Base-by-base conservation (phyloP, 2,888 invertebrate species). In the Diogma glabrata region DNA sequence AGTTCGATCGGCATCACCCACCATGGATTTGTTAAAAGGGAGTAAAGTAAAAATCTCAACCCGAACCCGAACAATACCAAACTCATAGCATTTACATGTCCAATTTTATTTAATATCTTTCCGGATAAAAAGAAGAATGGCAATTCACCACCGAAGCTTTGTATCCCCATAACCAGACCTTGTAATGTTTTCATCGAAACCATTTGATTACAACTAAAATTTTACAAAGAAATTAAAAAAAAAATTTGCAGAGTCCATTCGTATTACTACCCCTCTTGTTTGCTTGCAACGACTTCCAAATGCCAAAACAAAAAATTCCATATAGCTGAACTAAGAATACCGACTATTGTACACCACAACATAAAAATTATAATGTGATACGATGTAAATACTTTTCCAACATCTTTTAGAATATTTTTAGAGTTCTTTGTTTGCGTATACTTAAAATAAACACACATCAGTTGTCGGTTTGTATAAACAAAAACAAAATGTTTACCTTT, bases 271-370 rank as follows among this genome's bases (percentile, higher is more conserved):
- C 61, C 58, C 48, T 69, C 63, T 51, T 61, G 49, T 0, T 62
- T 64, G 3, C 61, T 63, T 0, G 81, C 80, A 51, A 90, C 68
- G 55, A 86, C 84, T 66, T 91, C 89, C 12, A 88, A 69, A 57
- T 85, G 79, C 85, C 88, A 90, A 63, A 90, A 90, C 0, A 92
- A 70, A 64, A 91, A 94, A 59, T 89, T 82, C 87, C 93, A 93
- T 20, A 91, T 72, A 0, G 91, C 69, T 0, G 87, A 90, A 0
- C 89, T 90, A 59, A 88, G 84, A 57, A 91, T 73, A 0, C 94
- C 94, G 19, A 89, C 82, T 2, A 77, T 77, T 53, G 88, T 76
- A 52, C 90, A 87, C 82, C 91, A 88, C 16, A 84, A 54, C 51
- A 87, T 74, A 64, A 91, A 93, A 2, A 87, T 70, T 7, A 86